These are phyloP conservation scores for Bugula neritina DNA, from an alignment of 2,888 invertebrate species.

Conservation along the genomic window DNA sequence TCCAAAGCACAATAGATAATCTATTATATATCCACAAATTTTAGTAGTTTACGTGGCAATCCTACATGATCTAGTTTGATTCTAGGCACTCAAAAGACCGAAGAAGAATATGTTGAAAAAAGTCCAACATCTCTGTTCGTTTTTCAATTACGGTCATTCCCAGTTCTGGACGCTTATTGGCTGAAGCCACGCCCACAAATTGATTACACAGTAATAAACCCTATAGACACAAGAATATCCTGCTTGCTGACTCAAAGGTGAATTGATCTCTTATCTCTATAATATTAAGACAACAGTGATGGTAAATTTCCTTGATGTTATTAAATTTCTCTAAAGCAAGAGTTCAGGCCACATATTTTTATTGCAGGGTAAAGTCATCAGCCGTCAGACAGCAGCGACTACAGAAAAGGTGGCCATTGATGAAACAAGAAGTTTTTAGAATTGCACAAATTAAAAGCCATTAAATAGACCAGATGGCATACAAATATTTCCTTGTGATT, in stretches of 20 bases:
- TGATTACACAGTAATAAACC: slow-evolving; percentile 36
- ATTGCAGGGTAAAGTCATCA: slow-evolving; percentile 25
- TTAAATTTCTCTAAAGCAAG: too few relatives aligned
- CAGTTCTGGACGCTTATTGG: slow-evolving; percentile 39
- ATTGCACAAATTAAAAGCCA: slow-evolving; percentile 23
- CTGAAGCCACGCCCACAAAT: slow-evolving; percentile 32
- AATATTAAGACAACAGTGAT: too few relatives aligned
- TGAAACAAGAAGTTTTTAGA: slow-evolving; percentile 24
- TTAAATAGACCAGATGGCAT: not conserved
- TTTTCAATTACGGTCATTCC: slow-evolving; percentile 38
- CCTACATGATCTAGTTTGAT: too few relatives aligned
- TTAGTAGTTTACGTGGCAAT: too few relatives aligned
- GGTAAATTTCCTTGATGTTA: too few relatives aligned
- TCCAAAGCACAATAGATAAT: too few relatives aligned
- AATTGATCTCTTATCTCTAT: too few relatives aligned
- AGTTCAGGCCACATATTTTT: too few relatives aligned
- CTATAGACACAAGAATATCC: slow-evolving; percentile 37
- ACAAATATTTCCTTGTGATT: too few relatives aligned
- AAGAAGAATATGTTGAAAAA: slow-evolving; percentile 30
- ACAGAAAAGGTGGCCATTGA: slow-evolving; percentile 23
- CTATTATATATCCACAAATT: too few relatives aligned
- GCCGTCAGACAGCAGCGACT: slow-evolving; percentile 14
- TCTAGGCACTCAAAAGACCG: slow-evolving; percentile 31
- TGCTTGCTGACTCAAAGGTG: slow-evolving; percentile 40
- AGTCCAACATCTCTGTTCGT: slow-evolving; percentile 36